These are phyloP conservation scores for Apamea monoglypha DNA, from an alignment of 2,888 invertebrate species.

Conservation along the genomic window DNA sequence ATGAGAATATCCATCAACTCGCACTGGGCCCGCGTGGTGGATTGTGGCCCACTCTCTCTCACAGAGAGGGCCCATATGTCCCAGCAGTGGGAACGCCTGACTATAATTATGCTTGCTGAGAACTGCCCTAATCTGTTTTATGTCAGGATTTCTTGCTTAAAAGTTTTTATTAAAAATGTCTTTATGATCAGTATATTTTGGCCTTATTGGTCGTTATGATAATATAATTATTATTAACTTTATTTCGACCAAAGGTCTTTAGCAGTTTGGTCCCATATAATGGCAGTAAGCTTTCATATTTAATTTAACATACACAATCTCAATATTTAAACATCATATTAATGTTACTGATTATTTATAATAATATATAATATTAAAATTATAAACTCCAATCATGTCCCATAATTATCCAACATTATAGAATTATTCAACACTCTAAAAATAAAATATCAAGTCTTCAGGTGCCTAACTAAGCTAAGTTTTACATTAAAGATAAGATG, in stretches of 20 bases:
- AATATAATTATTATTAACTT: neutral
- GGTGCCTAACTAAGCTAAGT: conserved; percentile 77
- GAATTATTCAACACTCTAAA: conserved; percentile 52
- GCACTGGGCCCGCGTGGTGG: no score
- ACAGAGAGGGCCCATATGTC: no score
- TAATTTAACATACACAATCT: conserved; percentile 48
- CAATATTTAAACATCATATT: conserved; percentile 27
- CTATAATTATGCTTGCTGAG: neutral
- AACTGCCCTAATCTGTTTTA: neutral
- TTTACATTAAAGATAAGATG: conserved; percentile 55
- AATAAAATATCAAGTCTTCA: conserved; percentile 71
- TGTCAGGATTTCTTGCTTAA: neutral
- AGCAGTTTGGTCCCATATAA: conserved; percentile 59
- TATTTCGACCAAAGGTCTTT: conserved; percentile 22
- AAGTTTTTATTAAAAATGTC: conserved; percentile 11
- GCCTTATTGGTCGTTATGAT: neutral
- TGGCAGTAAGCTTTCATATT: conserved; percentile 46
- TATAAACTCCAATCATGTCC: conserved; percentile 61
- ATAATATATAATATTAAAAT: conserved; percentile 35
- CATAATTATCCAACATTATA: conserved; percentile 50
- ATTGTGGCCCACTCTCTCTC: no score
- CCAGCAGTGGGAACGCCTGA: no score
- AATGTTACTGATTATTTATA: conserved; percentile 30
- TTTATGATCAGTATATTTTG: conserved; percentile 17
- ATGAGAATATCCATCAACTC: no score